Evolutionary conservation across 2,888 invertebrate species (phyloP), one percentile per base, ranked within the genome.

Genomic region (Prosapia bicincta): DNA sequence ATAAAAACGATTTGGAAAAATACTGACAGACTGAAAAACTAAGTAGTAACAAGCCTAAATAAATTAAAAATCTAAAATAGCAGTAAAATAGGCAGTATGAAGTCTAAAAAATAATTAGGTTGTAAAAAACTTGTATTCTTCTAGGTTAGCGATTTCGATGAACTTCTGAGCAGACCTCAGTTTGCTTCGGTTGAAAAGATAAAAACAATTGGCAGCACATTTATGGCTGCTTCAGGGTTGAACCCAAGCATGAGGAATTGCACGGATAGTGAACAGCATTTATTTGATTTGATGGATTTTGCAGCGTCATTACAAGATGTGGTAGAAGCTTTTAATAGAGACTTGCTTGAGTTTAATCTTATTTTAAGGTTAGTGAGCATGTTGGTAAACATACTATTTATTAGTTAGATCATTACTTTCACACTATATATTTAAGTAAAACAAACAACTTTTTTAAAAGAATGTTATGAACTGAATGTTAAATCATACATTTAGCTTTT

Each of bases 181-280:
- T 97, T 94, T 82, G 90, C 91, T 66, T 92, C 94, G 81, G 95
- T 99, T 6, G 98, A 98, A 84, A 99, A 99, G 86, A 99, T 99
- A 79, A 99, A 99, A 85, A 98, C 98, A 0, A 98, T 98, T 78
- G 97, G 96, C 5, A 95, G 96, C 80, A 97, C 97, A 0, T 98
- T 97, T 83, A 99, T 99, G 98, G 98, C 97, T 0, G 98, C 98
- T 0, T 95, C 97, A 77, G 98, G 98, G 0, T 87, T 99, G 76
- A 96, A 98, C 85, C 95, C 96, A 0, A 89, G 89, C 77, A 87
- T 92, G 25, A 89, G 38, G 23, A 69, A 78, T 24, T 13, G 67
- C 28, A 15, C 32, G 5, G 67, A 91, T 79, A 89, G 92, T 1
- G 86, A 93, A 83, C 91, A 93, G 30, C 95, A 97, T 83, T 86